Conservation (phyloP, 1,140 invertebrate species). For the Pseudomyrmex dendroicus region DNA sequence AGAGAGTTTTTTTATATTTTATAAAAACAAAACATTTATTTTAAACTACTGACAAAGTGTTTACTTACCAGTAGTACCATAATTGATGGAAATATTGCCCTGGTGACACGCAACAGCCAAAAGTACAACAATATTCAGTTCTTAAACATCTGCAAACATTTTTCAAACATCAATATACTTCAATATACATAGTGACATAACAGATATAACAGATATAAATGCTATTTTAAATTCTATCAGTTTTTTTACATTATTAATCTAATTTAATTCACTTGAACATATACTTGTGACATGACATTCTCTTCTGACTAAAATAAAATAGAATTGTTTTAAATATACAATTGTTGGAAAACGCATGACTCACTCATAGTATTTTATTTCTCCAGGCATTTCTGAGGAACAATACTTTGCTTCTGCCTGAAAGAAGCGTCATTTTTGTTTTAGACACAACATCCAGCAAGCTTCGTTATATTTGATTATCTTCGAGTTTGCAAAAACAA, state of each 20-base stretch:
- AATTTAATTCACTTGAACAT: too few species aligned
- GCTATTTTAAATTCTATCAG: background rate
- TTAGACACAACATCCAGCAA: too few species aligned
- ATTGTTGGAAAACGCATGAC: constrained; percentile 58
- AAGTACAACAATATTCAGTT: constrained; percentile 85
- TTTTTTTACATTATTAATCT: background rate
- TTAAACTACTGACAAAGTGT: background rate
- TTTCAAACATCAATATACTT: background rate
- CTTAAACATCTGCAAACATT: constrained; percentile 81
- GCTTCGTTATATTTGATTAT: background rate
- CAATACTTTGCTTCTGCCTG: constrained; percentile 84
- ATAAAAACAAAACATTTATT: background rate
- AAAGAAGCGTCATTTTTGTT: constrained; percentile 57
- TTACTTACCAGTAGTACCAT: constrained; percentile 84
- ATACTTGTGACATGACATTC: too few species aligned
- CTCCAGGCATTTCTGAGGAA: constrained; percentile 83
- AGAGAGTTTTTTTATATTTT: constrained; percentile 7
- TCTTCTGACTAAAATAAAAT: too few species aligned
- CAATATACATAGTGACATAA: constrained; percentile 3
- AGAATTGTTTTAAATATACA: background rate
- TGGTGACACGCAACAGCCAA: constrained; percentile 85
- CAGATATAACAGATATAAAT: background rate
- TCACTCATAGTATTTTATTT: constrained; percentile 83
- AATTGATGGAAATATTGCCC: constrained; percentile 85
- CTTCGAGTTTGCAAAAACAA: background rate